Base-by-base conservation (phyloP, 2,113 vertebrate genomes). In the Cebidichthys violaceus region DNA sequence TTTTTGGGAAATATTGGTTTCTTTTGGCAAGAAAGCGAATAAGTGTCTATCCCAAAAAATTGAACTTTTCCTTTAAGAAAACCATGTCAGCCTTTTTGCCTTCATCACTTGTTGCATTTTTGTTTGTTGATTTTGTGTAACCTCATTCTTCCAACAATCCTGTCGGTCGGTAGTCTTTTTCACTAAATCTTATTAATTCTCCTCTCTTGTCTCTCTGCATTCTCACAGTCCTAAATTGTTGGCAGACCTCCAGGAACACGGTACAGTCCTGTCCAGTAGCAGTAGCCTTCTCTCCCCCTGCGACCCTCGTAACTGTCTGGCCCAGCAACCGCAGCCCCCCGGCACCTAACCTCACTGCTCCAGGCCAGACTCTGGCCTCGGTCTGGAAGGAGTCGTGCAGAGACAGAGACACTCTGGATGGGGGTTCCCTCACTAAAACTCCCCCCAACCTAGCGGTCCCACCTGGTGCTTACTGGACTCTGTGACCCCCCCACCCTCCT, bases 301-400 rank as follows among this genome's bases (percentile, higher is more conserved):
- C 90, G 95, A 96, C 92, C 97, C 96, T 83, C 95, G 96, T 93
- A 96, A 92, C 94, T 96, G 96, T 95, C 95, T 96, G 92, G 91
- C 95, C 91, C 96, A 95, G 82, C 94, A 94, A 68, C 92, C 95
- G 90, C 95, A 94, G 77, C 94, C 94, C 86, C 96, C 96, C 52
- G 90, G 93, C 79, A 94, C 95, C 87, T 96, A 96, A 92, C 85
- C 92, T 82, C 83, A 84, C 90, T 82, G 88, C 74, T 69, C 62
- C 69, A 24, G 45, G 54, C 64, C 80, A 85, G 86, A 71, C 31
- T 64, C 52, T 4, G 29, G 59, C 47, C 69, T 60, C 70, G 41
- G 20, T 88, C 73, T 35, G 65, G 47, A 64, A 88, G 72, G 61
- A 87, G 77, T 67, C 82, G 20, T 9, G 27, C 83, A 91, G 68